Evolutionary conservation across 2,888 invertebrate species (phyloP).

Genomic region (Rotaria macrura): DNA sequence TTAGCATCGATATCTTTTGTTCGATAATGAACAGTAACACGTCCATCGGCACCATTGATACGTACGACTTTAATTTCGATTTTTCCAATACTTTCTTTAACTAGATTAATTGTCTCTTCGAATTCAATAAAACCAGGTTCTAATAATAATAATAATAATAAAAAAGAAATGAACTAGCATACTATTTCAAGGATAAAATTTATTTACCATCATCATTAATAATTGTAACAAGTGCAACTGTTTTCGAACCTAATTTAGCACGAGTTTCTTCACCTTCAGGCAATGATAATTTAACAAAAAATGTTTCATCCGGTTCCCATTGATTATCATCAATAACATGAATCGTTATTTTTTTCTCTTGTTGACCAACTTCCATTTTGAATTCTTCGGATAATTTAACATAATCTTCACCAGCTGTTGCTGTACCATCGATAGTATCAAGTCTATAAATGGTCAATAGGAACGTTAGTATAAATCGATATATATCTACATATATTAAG

Average conservation of each 20-base stretch:
- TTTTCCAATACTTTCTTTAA: conserved; percentile 54
- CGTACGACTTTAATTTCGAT: conserved; percentile 53
- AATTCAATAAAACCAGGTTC: conserved; percentile 56
- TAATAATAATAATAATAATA: conserved; percentile 43
- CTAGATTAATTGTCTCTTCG: conserved; percentile 54
- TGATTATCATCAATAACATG: conserved; percentile 56
- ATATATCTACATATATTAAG: no score
- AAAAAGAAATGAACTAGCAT: background rate
- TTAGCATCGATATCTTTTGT: conserved; percentile 56
- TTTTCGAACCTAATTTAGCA: conserved; percentile 52
- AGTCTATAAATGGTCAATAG: conserved; percentile 43
- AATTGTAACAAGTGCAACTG: conserved; percentile 57
- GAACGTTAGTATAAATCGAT: conserved; percentile 16
- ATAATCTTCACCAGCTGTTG: conserved; percentile 55
- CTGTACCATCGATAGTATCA: conserved; percentile 57
- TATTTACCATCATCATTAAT: conserved; percentile 57
- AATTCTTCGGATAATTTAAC: conserved; percentile 53
- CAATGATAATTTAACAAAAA: conserved; percentile 53
- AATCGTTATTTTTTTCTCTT: conserved; percentile 51
- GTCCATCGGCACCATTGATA: conserved; percentile 55
- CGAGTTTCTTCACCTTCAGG: conserved; percentile 41
- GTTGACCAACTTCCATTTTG: conserved; percentile 53
- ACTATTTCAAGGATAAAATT: background rate
- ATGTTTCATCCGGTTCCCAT: conserved; percentile 59
- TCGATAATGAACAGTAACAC: conserved; percentile 53